These are phyloP conservation scores for Hemicordylus capensis DNA, from an alignment of 2,113 vertebrate genomes.

Conservation along the genomic window DNA sequence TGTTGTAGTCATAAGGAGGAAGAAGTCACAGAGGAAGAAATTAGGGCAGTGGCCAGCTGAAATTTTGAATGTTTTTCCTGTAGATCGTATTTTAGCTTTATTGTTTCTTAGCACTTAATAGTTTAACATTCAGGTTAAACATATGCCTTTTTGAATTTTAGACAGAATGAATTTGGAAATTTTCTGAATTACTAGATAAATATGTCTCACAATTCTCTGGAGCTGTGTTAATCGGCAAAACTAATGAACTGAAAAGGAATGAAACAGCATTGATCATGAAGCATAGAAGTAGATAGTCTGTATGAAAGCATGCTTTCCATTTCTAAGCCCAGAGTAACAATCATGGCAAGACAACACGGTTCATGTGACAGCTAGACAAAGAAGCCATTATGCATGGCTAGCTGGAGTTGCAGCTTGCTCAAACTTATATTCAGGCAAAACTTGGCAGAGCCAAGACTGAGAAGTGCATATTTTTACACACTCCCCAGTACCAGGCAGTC, in stretches of 20 bases:
- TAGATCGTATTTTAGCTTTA: not conserved
- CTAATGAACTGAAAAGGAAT: slow-evolving; percentile 37
- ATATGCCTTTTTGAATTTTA: not conserved
- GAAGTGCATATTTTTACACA: not conserved
- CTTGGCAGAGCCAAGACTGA: slow-evolving; percentile 60
- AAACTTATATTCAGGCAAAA: slow-evolving; percentile 62
- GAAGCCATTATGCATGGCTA: slow-evolving; percentile 73
- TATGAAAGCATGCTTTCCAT: slow-evolving; percentile 71
- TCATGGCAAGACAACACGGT: slow-evolving; percentile 74
- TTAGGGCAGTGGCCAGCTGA: not conserved
- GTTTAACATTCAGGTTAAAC: not conserved
- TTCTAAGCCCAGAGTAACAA: slow-evolving; percentile 73
- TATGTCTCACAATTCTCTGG: slow-evolving; percentile 44
- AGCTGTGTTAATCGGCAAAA: slow-evolving; percentile 23
- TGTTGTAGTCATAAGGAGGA: not conserved
- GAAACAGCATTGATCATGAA: slow-evolving; percentile 59
- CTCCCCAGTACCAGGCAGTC: not conserved
- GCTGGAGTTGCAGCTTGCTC: slow-evolving; percentile 64
- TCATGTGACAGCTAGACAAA: slow-evolving; percentile 84
- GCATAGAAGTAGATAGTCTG: slow-evolving; percentile 61
- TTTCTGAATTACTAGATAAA: slow-evolving; percentile 7
- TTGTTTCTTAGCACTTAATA: not conserved
- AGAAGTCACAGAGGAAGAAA: not conserved
- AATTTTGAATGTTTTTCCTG: not conserved
- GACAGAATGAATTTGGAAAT: slow-evolving; percentile 18